A percentile compares a stretch with the other conserved stretches of the same genome.
phyloP scores from a whole-genome alignment of 2,113 vertebrate species.

The Tylochromis polylepis region DNA sequence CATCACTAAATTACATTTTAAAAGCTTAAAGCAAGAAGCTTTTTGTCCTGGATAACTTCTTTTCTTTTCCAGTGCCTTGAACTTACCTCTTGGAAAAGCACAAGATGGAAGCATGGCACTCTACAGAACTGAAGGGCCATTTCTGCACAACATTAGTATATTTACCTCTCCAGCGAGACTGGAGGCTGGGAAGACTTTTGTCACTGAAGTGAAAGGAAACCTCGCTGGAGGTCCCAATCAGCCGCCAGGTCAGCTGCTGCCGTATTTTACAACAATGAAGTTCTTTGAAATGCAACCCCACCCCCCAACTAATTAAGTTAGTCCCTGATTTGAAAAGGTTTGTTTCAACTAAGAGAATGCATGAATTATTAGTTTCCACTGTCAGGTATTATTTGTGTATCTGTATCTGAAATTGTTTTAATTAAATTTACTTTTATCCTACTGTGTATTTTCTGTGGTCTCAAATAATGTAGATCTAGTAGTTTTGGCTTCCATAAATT shows the following conservation, averaged over 20 bases:
- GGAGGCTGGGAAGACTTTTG: conserved; percentile 36
- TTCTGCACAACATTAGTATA: conserved; percentile 31
- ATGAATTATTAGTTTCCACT: background rate
- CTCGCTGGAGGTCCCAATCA: conserved; percentile 27
- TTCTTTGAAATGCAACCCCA: background rate
- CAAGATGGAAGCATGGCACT: conserved; percentile 4
- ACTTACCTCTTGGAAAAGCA: conserved; percentile 24
- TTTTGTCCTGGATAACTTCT: background rate
- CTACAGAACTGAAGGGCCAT: conserved; percentile 44
- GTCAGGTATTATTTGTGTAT: background rate
- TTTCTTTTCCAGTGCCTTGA: background rate
- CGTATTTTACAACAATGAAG: background rate
- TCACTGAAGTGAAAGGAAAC: conserved; percentile 47
- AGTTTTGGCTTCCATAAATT: background rate
- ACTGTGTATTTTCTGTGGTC: background rate
- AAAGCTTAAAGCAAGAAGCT: background rate
- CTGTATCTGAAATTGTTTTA: background rate
- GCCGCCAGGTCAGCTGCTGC: conserved; percentile 49
- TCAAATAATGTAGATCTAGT: background rate
- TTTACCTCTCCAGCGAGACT: conserved; percentile 10
- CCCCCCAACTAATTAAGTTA: background rate
- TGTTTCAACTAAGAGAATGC: background rate
- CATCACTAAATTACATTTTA: background rate
- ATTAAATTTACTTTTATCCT: background rate
- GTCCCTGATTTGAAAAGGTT: background rate